Evolutionary conservation across 2,113 vertebrate species (phyloP).

Genomic region (Agapornis roseicollis): DNA sequence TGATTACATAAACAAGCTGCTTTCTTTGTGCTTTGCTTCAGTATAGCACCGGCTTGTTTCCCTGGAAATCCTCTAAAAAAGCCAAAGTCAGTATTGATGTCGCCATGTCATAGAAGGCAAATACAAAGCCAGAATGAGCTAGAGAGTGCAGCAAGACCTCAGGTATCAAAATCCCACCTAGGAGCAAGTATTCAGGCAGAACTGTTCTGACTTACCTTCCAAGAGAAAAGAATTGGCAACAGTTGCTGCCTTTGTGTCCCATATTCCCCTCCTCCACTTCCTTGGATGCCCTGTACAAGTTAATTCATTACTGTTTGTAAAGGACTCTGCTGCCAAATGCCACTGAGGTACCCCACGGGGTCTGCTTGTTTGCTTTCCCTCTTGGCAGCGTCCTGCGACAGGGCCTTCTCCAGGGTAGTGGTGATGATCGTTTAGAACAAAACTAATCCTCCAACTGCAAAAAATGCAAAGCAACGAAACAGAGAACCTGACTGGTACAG

Average conservation of each 20-base stretch:
- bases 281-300: neutral
- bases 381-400: neutral
- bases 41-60: neutral
- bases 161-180: neutral
- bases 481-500: neutral
- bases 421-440: neutral
- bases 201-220: neutral
- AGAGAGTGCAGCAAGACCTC: neutral
- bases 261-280: neutral
- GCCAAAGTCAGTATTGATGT: neutral
- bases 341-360: neutral
- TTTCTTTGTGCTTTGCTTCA: neutral
- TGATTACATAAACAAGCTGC: neutral
- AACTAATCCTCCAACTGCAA: neutral
- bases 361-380: neutral
- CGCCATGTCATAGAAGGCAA: neutral
- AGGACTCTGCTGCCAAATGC: neutral
- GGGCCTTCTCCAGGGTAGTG: neutral
- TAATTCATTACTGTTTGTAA: constrained; percentile 30
- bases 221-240: neutral
- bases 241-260: neutral
- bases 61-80: neutral
- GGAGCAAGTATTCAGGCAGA: neutral
- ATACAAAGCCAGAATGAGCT: neutral
- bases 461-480: neutral